phyloP scores from a whole-genome alignment of 2,888 invertebrate genomes.

The Sinotaia quadrata region DNA sequence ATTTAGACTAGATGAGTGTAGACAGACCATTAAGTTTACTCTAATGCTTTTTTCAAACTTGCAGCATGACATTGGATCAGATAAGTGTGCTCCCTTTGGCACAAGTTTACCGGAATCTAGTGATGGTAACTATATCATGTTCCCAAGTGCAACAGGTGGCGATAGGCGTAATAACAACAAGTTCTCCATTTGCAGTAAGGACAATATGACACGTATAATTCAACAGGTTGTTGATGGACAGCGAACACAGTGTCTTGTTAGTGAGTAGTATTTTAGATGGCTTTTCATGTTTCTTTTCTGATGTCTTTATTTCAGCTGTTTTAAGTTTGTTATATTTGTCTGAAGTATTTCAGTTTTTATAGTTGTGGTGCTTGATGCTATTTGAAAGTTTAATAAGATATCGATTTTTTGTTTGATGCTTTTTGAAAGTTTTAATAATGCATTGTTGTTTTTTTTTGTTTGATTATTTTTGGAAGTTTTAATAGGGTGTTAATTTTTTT shows the following conservation, averaged over 20 bases:
- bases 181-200: conserved; percentile 93
- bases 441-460: no score
- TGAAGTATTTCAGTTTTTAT: no score
- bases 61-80: conserved; percentile 95
- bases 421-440: no score
- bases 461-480: no score
- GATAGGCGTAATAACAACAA: conserved; percentile 97
- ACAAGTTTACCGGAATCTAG: conserved; percentile 76
- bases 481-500: no score
- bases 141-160: conserved; percentile 97
- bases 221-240: conserved; percentile 91
- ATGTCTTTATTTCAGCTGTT: neutral
- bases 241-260: conserved; percentile 86
- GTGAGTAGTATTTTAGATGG: conserved; percentile 72
- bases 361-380: no score
- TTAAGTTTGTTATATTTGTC: no score
- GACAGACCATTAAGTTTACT: neutral
- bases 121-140: conserved; percentile 97
- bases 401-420: no score
- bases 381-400: no score
- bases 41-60: conserved; percentile 42
- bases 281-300: neutral
- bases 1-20: no score
- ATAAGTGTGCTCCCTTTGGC: conserved; percentile 85
- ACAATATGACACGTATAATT: conserved; percentile 86